A percentile compares a stretch with the other conserved stretches of the same genome.
Conservation (phyloP, 2,888 invertebrate genomes). For the Alsophila aescularia region DNA sequence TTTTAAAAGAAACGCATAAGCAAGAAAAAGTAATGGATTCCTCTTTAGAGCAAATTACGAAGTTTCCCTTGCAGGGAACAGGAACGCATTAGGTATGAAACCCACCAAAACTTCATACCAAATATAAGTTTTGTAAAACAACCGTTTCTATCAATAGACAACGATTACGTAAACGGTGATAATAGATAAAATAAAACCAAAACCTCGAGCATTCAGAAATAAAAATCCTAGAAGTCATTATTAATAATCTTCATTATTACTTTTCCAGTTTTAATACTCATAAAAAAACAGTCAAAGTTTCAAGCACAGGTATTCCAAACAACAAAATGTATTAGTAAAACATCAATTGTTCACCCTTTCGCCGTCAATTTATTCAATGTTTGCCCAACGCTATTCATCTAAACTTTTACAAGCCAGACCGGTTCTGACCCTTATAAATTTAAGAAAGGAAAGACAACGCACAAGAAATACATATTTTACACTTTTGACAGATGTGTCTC, state of each 20-base stretch:
- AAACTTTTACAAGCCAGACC: background rate
- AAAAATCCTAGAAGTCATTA: no score
- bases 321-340: no score
- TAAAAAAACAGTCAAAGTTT: no score
- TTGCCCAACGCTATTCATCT: background rate
- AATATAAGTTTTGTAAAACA: no score
- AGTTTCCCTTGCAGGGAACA: slow-evolving; percentile 32
- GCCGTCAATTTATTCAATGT: background rate
- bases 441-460: slow-evolving; percentile 34
- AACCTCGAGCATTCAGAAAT: no score
- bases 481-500: slow-evolving; percentile 82
- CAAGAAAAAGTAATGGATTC: slow-evolving; percentile 38
- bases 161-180: no score
- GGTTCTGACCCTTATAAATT: slow-evolving; percentile 19
- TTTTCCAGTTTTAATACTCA: no score
- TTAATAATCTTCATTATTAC: no score
- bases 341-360: no score
- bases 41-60: slow-evolving; percentile 38
- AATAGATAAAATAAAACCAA: no score
- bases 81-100: slow-evolving; percentile 19
- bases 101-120: background rate
- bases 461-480: slow-evolving; percentile 81
- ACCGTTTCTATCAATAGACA: background rate
- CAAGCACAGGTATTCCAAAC: no score
- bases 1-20: slow-evolving; percentile 31